These are phyloP conservation scores for Schizotus pectinicornis DNA, from an alignment of 2,888 invertebrate genomes.

Conservation along the genomic window DNA sequence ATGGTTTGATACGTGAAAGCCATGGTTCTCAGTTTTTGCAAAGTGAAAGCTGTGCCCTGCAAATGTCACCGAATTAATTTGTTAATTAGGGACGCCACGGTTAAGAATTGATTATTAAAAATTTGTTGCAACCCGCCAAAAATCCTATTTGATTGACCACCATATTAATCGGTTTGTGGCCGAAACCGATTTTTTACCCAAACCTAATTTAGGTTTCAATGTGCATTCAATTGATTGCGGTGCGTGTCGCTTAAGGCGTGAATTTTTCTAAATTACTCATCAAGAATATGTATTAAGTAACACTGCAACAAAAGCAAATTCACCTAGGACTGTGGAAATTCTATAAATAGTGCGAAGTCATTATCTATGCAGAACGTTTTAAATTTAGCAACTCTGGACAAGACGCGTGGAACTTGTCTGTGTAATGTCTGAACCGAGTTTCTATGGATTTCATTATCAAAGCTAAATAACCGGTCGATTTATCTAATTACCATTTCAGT, in stretches of 20 bases:
- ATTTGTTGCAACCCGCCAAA: too few species aligned
- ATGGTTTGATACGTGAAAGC: too few species aligned
- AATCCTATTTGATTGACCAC: too few species aligned
- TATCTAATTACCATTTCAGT: conserved; percentile 1
- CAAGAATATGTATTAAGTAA: conserved; percentile 41
- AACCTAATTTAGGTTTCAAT: too few species aligned
- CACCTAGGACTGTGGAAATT: conserved; percentile 37
- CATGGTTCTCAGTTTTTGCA: too few species aligned
- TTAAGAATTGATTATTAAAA: too few species aligned
- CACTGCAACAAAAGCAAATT: conserved; percentile 35
- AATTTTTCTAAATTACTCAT: conserved; percentile 20
- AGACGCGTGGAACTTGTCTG: conserved; percentile 46
- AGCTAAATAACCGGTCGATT: conserved; percentile 7
- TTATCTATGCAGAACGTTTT: conserved; percentile 49
- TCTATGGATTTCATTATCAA: conserved; percentile 14
- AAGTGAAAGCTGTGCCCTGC: too few species aligned
- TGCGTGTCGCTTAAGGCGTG: neutral
- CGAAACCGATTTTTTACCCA: too few species aligned
- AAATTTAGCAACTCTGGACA: conserved; percentile 47
- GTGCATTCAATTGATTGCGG: too few species aligned
- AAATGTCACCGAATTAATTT: too few species aligned
- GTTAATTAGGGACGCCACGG: too few species aligned
- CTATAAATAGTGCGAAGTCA: conserved; percentile 48
- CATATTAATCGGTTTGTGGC: too few species aligned
- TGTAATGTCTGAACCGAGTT: conserved; percentile 39